Evolutionary conservation across 2,797 vertebrate species (phyloP).

Genomic region (Antrozous pallidus): DNA sequence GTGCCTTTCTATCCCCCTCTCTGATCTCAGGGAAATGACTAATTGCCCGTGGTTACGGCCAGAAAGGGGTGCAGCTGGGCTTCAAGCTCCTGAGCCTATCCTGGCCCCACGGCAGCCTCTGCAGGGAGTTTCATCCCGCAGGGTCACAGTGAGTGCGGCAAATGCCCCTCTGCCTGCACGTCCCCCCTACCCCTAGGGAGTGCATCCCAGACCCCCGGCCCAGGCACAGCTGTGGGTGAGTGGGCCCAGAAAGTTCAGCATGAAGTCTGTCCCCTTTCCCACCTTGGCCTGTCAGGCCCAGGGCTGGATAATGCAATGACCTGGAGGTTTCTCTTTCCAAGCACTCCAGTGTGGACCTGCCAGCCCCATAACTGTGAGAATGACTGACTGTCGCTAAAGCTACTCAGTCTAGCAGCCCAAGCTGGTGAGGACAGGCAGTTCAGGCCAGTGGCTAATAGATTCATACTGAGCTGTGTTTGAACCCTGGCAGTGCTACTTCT

Average conservation of each 20-base stretch:
- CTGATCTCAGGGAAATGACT: background rate
- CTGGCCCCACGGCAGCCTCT: background rate
- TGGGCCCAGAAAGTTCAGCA: too few species aligned
- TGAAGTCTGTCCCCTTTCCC: background rate
- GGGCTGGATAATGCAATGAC: background rate
- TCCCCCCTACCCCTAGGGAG: too few species aligned
- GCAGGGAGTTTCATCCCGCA: background rate
- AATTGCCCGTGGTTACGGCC: background rate
- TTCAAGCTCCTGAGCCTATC: accelerated
- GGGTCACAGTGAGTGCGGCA: background rate
- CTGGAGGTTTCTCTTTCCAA: background rate
- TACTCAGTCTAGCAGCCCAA: too few species aligned
- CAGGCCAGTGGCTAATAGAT: background rate
- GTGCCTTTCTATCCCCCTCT: background rate
- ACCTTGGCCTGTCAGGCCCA: background rate
- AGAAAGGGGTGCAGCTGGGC: background rate
- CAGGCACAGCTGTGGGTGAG: too few species aligned
- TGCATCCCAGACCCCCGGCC: accelerated
- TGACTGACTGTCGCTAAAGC: background rate
- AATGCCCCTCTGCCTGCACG: accelerated
- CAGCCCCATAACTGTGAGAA: background rate
- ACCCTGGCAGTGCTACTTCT: background rate
- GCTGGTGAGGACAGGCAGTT: background rate
- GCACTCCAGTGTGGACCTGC: background rate
- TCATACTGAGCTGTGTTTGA: background rate